Conservation (phyloP, 2,888 invertebrate species). For the Euphydryas editha region DNA sequence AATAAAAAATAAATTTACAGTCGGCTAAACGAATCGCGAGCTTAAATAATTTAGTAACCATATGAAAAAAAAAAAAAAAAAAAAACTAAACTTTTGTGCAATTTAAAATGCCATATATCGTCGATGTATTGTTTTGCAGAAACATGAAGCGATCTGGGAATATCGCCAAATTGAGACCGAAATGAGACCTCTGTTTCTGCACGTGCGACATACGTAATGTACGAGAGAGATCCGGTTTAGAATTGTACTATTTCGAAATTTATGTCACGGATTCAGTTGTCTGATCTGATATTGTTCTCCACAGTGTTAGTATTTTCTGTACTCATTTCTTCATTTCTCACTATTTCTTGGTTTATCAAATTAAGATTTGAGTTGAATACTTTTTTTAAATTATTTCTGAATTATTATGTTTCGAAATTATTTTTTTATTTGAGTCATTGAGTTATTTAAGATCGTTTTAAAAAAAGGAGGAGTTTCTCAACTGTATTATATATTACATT, state of each 20-base stretch:
- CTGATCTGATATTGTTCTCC: not conserved
- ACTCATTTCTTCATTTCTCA: not conserved
- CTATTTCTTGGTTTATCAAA: not conserved
- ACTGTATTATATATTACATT: too few species aligned
- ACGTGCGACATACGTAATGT: conserved; percentile 15
- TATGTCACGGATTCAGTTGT: not conserved
- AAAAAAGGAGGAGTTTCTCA: too few species aligned
- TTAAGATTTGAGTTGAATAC: not conserved
- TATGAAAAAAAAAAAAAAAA: not conserved
- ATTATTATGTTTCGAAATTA: too few species aligned
- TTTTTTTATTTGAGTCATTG: too few species aligned
- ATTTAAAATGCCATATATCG: not conserved
- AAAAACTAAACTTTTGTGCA: not conserved
- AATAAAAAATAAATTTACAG: too few species aligned
- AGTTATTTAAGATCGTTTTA: too few species aligned
- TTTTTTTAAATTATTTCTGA: too few species aligned
- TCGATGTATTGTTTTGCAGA: conserved; percentile 9
- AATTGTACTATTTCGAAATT: not conserved
- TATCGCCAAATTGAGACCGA: conserved; percentile 26
- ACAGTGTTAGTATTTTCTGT: not conserved
- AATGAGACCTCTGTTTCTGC: conserved; percentile 22
- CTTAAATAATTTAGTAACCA: not conserved
- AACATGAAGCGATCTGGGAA: conserved; percentile 20
- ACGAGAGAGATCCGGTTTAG: conserved; percentile 2
- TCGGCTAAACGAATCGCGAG: not conserved